Evolutionary conservation across 2,797 vertebrate species (phyloP), one percentile per base, ranked within the genome.

Genomic region (Spondyliosoma cantharus): DNA sequence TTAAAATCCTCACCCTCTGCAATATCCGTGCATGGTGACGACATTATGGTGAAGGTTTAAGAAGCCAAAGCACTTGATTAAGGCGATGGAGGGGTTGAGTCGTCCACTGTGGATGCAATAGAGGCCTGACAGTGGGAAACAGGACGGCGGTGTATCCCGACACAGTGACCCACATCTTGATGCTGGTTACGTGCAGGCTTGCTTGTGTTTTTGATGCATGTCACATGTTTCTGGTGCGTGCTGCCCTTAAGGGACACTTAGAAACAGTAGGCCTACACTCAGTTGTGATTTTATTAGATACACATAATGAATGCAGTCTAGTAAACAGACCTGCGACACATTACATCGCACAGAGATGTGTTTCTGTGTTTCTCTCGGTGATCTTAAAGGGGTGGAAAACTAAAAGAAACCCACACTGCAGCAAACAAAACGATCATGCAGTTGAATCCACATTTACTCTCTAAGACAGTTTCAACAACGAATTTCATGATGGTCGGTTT

Each of bases 261-360:
- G 25, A 42, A 53, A 70, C 19, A 48, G 3, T 11, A 37, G 37
- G 37, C 45, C 45, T 27, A 7, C n/a, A 19, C 42, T 48, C 24
- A 69, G 42, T 25, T 32, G 37, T 37, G 17, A 58, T 7, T 59
- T 71, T 60, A 71, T 71, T 42, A 56, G 53, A 24, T 29, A 60
- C 56, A 60, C 15, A 15, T 22, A 60, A 20, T n/a, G 19, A 60
- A 14, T 71, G n/a, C n/a, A 32, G n/a, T 49, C 17, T n/a, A n/a
- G 43, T 53, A 54, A 53, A 49, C 14, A 3, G 68, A 24, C 19
- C 27, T 49, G 20, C 15, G 24, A 37, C 14, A n/a, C 48, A 49
- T 25, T 60, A 3, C 20, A 15, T 42, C 7, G 7, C 17, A 25
- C 17, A 14, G 63, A 48, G 14, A 42, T 22, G 4, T 20, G 17